Percentiles rank a stretch among this genome's conserved stretches.
Evolutionary conservation across 1,140 invertebrate genomes (phyloP).

Genomic region (Ips typographus): DNA sequence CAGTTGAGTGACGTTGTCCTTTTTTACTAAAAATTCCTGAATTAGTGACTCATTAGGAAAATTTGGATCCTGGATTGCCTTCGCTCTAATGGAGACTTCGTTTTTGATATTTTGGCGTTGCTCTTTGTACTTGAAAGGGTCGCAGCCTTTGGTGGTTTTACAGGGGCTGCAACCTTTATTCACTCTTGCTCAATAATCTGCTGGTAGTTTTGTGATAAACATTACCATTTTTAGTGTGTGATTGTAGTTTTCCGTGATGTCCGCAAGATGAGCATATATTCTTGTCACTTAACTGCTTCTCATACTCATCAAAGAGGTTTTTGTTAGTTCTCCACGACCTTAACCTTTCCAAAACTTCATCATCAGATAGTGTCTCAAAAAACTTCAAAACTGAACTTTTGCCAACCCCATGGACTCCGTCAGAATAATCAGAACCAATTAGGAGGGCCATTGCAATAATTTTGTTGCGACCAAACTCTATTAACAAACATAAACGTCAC

Average conservation of each 20-base stretch:
- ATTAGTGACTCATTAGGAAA: slow-evolving; percentile 76
- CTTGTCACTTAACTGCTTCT: slow-evolving; percentile 57
- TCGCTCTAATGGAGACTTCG: slow-evolving; percentile 68
- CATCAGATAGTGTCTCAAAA: slow-evolving; percentile 63
- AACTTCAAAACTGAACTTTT: slow-evolving; percentile 76
- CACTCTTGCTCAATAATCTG: no score
- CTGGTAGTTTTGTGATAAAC: no score
- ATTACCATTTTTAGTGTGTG: slow-evolving; percentile 51
- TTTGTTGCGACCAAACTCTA: slow-evolving; percentile 74
- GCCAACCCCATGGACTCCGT: slow-evolving; percentile 78
- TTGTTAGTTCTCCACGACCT: slow-evolving; percentile 1
- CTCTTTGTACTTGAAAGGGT: slow-evolving; percentile 60
- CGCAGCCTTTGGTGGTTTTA: slow-evolving; percentile 60
- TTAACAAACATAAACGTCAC: slow-evolving; percentile 20
- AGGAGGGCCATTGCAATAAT: slow-evolving; percentile 81
- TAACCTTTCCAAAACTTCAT: slow-evolving; percentile 65
- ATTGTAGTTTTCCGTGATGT: slow-evolving; percentile 62
- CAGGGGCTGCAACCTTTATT: slow-evolving; percentile 61
- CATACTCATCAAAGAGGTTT: slow-evolving; percentile 55
- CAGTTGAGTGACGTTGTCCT: slow-evolving; percentile 55
- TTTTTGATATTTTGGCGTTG: slow-evolving; percentile 62
- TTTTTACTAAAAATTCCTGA: slow-evolving; percentile 69
- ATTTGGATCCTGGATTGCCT: slow-evolving; percentile 62
- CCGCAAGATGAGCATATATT: slow-evolving; percentile 68
- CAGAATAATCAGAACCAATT: slow-evolving; percentile 85